phyloP scores from a whole-genome alignment of 1,140 invertebrate genomes.

The Drosophila kikkawai region DNA sequence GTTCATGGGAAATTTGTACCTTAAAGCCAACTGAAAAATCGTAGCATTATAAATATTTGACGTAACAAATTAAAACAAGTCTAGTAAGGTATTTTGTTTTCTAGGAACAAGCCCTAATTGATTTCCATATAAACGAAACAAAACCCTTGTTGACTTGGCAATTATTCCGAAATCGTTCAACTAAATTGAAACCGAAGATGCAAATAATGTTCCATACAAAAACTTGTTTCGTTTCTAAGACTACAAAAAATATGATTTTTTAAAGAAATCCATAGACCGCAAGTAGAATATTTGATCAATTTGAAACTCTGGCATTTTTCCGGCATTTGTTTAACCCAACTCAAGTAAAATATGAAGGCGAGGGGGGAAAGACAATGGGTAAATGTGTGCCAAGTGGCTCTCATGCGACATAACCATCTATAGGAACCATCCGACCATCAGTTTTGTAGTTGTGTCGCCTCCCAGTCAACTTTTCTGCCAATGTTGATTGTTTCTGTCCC shows the following conservation, averaged over 20 bases:
- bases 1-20: neutral
- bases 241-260: neutral
- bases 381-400: slow-evolving; percentile 66
- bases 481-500: slow-evolving; percentile 69
- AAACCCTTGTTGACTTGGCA: neutral
- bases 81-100: neutral
- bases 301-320: slow-evolving; percentile 41
- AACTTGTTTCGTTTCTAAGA: neutral
- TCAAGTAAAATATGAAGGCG: slow-evolving; percentile 21
- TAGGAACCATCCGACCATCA: slow-evolving; percentile 22
- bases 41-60: neutral
- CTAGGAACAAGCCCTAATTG: neutral
- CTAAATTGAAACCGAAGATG: slow-evolving; percentile 3
- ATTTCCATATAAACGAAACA: neutral
- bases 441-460: slow-evolving; percentile 30
- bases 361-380: slow-evolving; percentile 52
- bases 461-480: slow-evolving; percentile 27
- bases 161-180: neutral
- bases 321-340: slow-evolving; percentile 50
- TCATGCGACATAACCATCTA: slow-evolving; percentile 57
- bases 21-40: neutral
- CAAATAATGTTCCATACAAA: neutral
- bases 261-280: slow-evolving; percentile 3
- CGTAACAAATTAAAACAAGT: neutral
- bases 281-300: slow-evolving; percentile 37